Percentiles rank a stretch among this genome's conserved stretches.
phyloP scores from a whole-genome alignment of 2,797 vertebrate species.

The Hippocampus kuda region DNA sequence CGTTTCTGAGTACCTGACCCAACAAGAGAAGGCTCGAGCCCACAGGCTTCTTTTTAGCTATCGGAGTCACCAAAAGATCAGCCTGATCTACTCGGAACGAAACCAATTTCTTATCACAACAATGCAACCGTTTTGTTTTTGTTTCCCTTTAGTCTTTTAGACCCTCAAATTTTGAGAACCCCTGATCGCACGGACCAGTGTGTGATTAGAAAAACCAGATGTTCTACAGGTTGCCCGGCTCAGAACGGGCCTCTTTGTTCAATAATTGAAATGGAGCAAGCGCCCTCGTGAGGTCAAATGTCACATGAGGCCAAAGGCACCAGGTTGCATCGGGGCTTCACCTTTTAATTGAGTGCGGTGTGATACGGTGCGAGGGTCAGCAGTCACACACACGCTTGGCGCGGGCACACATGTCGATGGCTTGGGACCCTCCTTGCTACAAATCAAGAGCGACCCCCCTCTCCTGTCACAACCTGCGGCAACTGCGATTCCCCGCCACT shows the following conservation, averaged over 20 bases:
- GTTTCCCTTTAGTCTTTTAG: no score
- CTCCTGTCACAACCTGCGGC: background rate
- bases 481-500: background rate
- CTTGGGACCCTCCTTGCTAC: slow-evolving; percentile 15
- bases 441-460: background rate
- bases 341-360: slow-evolving; percentile 66
- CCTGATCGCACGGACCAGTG: background rate
- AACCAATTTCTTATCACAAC: no score
- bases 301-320: slow-evolving; percentile 53
- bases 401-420: slow-evolving; percentile 51
- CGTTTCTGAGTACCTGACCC: no score
- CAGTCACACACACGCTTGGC: slow-evolving; percentile 56
- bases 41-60: no score
- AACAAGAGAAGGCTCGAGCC: no score
- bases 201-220: slow-evolving; percentile 47
- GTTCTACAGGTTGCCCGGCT: slow-evolving; percentile 45
- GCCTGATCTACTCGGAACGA: no score
- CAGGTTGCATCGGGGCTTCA: slow-evolving; percentile 50
- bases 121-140: no score
- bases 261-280: slow-evolving; percentile 55
- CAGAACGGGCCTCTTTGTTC: slow-evolving; percentile 63
- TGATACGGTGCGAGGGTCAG: slow-evolving; percentile 62
- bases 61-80: no score
- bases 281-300: slow-evolving; percentile 54
- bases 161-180: no score